A percentile compares a stretch with the other conserved stretches of the same genome.
These are phyloP conservation scores for Ostrea edulis DNA, from an alignment of 1,140 invertebrate species.

Conservation along the genomic window DNA sequence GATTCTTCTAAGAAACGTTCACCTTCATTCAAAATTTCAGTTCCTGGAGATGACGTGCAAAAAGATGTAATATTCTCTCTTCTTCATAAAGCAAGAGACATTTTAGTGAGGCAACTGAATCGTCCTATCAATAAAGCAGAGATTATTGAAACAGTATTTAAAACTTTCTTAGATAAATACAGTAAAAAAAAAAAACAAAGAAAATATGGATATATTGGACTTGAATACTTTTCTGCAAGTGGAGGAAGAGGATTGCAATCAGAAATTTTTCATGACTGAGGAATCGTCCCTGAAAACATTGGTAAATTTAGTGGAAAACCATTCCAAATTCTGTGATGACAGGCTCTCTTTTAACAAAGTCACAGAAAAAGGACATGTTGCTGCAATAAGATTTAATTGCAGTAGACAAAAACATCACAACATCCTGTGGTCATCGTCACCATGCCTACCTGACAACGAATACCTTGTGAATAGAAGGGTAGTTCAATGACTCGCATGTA, in stretches of 20 bases:
- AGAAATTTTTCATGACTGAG: constrained; percentile 31
- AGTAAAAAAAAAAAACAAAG: neutral
- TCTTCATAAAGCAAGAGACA: neutral
- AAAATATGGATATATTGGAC: neutral
- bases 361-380: constrained; percentile 47
- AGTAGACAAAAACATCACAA: constrained; percentile 41
- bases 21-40: constrained; percentile 41
- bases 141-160: constrained; percentile 20
- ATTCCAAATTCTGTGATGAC: constrained; percentile 41
- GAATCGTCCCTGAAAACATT: constrained; percentile 19
- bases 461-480: constrained; percentile 42
- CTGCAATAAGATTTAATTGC: constrained; percentile 31
- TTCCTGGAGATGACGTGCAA: constrained; percentile 19
- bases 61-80: neutral
- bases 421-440: constrained; percentile 49
- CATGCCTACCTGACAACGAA: constrained; percentile 49
- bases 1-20: constrained; percentile 35
- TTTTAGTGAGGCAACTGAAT: constrained; percentile 32
- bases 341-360: neutral
- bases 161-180: constrained; percentile 25
- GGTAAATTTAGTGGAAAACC: constrained; percentile 33
- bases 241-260: constrained; percentile 10
- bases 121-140: neutral
- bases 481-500: constrained; percentile 24
- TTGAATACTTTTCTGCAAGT: constrained; percentile 37